Conservation (phyloP, 2,113 vertebrate genomes). For the Tamias sibiricus region DNA sequence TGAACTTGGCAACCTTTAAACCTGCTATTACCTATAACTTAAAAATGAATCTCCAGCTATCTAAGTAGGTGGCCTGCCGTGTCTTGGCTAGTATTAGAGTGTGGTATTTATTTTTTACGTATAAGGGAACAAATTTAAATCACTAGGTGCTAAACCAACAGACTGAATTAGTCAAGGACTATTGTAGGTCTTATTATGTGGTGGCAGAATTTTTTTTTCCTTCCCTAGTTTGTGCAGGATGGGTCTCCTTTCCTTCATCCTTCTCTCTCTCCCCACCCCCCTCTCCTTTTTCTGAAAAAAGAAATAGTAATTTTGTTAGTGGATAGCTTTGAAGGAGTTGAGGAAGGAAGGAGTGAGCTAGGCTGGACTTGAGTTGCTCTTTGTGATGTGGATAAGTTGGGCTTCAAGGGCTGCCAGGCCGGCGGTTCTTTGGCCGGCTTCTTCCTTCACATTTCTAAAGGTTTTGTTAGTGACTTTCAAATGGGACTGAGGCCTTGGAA, state of each 20-base stretch:
- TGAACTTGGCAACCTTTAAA: slow-evolving; percentile 57
- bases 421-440: slow-evolving; percentile 72
- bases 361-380: slow-evolving; percentile 80
- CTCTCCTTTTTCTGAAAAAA: slow-evolving; percentile 3
- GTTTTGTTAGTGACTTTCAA: slow-evolving; percentile 85
- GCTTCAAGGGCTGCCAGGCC: slow-evolving; percentile 69
- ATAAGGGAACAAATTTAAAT: slow-evolving; percentile 74
- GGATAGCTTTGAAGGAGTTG: slow-evolving; percentile 79
- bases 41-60: slow-evolving; percentile 57
- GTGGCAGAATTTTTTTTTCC: slow-evolving; percentile 72
- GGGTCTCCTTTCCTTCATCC: slow-evolving; percentile 52
- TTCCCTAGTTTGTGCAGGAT: slow-evolving; percentile 60
- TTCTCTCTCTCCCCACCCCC: not conserved
- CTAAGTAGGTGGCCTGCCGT: slow-evolving; percentile 62
- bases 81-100: slow-evolving; percentile 55
- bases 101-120: slow-evolving; percentile 61
- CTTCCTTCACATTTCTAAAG: slow-evolving; percentile 73
- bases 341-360: slow-evolving; percentile 54
- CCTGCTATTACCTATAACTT: slow-evolving; percentile 48
- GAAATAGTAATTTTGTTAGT: slow-evolving; percentile 76
- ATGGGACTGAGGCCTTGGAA: slow-evolving; percentile 83
- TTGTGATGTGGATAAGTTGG: slow-evolving; percentile 79
- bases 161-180: slow-evolving; percentile 74
- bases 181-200: slow-evolving; percentile 78
- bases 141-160: slow-evolving; percentile 63